phyloP scores from a whole-genome alignment of 2,113 vertebrate species.

The Prionailurus bengalensis region DNA sequence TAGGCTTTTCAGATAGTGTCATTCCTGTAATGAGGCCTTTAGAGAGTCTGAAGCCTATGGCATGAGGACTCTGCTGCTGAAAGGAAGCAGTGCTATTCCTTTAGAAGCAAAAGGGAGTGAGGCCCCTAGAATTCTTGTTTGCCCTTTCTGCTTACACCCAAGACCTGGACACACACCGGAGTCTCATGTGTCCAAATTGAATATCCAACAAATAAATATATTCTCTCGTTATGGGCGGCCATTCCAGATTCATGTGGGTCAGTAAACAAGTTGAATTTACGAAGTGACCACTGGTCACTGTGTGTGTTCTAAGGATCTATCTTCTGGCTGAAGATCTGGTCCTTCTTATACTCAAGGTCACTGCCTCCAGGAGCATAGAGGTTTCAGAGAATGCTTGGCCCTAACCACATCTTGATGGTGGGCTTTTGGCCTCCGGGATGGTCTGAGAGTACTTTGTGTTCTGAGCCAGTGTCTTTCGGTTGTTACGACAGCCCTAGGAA shows the following conservation, averaged over 20 bases:
- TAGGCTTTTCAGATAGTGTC: constrained; percentile 86
- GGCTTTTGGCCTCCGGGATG: not conserved
- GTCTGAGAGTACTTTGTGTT: not conserved
- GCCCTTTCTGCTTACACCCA: constrained; percentile 89
- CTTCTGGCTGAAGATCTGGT: constrained; percentile 95
- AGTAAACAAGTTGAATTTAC: constrained; percentile 94
- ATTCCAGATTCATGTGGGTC: constrained; percentile 97
- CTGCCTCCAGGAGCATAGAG: constrained; percentile 94
- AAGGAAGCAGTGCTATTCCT: constrained; percentile 94
- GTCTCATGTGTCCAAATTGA: constrained; percentile 99
- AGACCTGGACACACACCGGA: constrained; percentile 97
- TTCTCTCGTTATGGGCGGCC: constrained; percentile 94
- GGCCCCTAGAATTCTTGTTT: constrained; percentile 96
- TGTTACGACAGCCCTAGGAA: not conserved
- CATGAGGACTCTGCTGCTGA: constrained; percentile 94
- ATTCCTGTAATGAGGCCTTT: constrained; percentile 95
- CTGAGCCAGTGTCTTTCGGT: not conserved
- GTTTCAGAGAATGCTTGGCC: not conserved
- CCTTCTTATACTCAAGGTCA: constrained; percentile 96
- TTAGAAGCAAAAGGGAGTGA: constrained; percentile 95
- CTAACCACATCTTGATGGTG: not conserved
- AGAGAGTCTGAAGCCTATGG: constrained; percentile 95
- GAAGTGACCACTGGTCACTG: constrained; percentile 95
- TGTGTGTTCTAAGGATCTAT: constrained; percentile 96
- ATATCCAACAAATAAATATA: constrained; percentile 98